phyloP scores from a whole-genome alignment of 2,888 invertebrate species.

The Leptinotarsa juncta region DNA sequence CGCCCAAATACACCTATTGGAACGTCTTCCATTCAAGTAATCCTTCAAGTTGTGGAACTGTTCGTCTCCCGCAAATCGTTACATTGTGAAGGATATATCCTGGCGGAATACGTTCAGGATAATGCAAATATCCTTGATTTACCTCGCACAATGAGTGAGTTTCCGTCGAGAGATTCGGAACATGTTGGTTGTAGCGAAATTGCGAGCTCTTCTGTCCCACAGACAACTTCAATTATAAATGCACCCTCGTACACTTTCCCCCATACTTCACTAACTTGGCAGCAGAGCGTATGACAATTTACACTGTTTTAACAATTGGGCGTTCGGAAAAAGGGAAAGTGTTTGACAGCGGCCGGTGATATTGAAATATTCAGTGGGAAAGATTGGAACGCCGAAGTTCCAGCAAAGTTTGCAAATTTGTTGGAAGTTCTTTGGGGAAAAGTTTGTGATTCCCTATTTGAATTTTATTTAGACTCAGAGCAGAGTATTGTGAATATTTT shows the following conservation, averaged over 20 bases:
- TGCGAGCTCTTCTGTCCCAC: conserved; percentile 52
- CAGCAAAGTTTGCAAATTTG: conserved; percentile 21
- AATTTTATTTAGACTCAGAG: no score
- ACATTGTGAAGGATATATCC: conserved; percentile 39
- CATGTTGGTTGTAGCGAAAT: conserved; percentile 53
- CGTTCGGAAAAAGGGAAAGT: conserved; percentile 29
- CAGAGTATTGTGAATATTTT: no score
- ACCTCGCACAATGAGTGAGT: conserved; percentile 50
- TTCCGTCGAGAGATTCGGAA: conserved; percentile 44
- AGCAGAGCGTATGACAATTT: conserved; percentile 36
- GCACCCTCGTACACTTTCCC: conserved; percentile 45
- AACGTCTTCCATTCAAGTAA: conserved; percentile 21
- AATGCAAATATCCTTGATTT: conserved; percentile 54
- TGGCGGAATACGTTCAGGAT: conserved; percentile 41
- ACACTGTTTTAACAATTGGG: conserved; percentile 37
- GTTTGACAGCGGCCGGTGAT: conserved; percentile 25
- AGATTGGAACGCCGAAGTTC: no score
- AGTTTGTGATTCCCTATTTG: not conserved
- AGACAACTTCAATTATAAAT: conserved; percentile 54
- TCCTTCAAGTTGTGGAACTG: conserved; percentile 38
- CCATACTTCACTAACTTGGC: conserved; percentile 29
- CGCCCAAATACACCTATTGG: conserved; percentile 28
- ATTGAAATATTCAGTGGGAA: conserved; percentile 38
- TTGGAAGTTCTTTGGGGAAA: not conserved
- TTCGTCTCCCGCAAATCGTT: conserved; percentile 40